These are phyloP conservation scores for Yponomeuta cagnagella DNA, from an alignment of 2,888 invertebrate species.

Conservation along the genomic window DNA sequence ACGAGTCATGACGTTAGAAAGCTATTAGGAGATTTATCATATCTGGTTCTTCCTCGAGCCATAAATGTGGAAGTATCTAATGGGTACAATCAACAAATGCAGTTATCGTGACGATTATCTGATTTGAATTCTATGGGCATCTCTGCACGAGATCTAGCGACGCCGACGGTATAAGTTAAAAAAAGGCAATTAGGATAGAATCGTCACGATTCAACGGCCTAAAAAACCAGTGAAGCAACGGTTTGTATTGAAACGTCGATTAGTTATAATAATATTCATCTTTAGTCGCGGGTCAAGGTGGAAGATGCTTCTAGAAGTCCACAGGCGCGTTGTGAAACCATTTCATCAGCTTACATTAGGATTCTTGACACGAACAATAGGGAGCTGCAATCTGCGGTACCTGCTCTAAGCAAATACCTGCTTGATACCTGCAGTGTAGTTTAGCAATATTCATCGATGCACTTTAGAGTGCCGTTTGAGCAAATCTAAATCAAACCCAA, in stretches of 20 bases:
- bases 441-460: too few relatives aligned
- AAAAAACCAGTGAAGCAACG: conserved; percentile 3
- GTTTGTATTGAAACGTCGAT: not conserved
- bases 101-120: not conserved
- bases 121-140: not conserved
- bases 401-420: not conserved
- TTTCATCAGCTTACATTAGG: not conserved
- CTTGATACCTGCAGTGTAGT: too few relatives aligned
- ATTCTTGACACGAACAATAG: conserved; percentile 4
- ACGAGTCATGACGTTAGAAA: not conserved
- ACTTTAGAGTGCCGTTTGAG: too few relatives aligned
- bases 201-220: not conserved
- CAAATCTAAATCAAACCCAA: too few relatives aligned
- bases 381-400: not conserved
- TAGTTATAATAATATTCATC: conserved; percentile 5
- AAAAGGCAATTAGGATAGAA: not conserved
- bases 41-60: not conserved
- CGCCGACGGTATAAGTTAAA: not conserved
- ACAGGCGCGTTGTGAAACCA: not conserved
- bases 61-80: not conserved
- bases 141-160: not conserved
- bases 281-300: not conserved
- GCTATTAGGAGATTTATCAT: not conserved
- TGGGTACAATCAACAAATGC: not conserved
- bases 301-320: not conserved